phyloP scores from a whole-genome alignment of 2,888 invertebrate genomes.

The Ophonus ardosiacus region DNA sequence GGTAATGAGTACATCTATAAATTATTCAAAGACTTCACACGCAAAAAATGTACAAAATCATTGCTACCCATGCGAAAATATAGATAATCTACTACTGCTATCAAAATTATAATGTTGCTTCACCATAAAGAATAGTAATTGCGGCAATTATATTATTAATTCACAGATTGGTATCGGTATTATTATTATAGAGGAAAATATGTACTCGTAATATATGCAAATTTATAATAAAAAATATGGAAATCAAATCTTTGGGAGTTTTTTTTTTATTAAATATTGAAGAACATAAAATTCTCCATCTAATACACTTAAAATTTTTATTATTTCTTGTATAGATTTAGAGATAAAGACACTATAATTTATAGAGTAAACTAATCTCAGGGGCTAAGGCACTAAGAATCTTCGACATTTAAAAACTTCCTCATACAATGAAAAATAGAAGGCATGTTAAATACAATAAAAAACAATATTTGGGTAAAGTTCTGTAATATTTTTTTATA shows the following conservation, averaged over 20 bases:
- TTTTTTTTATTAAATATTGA: too few species aligned
- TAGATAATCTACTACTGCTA: not conserved
- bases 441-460: too few species aligned
- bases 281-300: too few species aligned
- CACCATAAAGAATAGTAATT: slow-evolving; percentile 10
- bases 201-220: not conserved
- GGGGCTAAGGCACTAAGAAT: too few species aligned
- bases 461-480: too few species aligned
- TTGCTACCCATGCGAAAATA: not conserved
- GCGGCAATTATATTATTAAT: slow-evolving; percentile 19
- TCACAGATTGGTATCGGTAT: not conserved
- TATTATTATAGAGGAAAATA: slow-evolving; percentile 9
- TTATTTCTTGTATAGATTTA: too few species aligned
- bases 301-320: too few species aligned
- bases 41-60: not conserved
- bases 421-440: too few species aligned
- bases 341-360: too few species aligned
- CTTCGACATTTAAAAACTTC: too few species aligned
- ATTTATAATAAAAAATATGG: slow-evolving; percentile 3
- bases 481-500: too few species aligned
- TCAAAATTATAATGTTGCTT: slow-evolving; percentile 7
- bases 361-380: too few species aligned
- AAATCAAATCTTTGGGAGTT: not conserved
- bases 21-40: slow-evolving; percentile 30
- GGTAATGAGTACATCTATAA: slow-evolving; percentile 25